phyloP scores from a whole-genome alignment of 2,888 invertebrate genomes.

The Pristionchus maxplancki region DNA sequence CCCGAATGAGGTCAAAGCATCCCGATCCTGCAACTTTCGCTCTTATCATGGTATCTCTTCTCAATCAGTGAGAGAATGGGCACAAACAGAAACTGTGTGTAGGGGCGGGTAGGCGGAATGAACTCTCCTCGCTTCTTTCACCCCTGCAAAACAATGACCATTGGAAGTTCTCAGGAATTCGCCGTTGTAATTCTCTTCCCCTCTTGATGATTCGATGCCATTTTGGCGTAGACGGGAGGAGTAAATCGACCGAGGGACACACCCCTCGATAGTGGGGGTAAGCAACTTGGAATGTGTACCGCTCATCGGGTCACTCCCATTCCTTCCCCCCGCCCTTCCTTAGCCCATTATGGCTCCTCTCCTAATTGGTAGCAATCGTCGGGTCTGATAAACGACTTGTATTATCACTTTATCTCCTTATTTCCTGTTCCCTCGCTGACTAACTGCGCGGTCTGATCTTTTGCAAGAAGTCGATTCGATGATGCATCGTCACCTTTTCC shows the following conservation, averaged over 20 bases:
- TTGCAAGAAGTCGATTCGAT: constrained; percentile 6
- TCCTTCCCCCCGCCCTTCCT: not conserved
- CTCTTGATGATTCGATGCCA: not conserved
- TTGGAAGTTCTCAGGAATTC: not conserved
- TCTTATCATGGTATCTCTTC: not conserved
- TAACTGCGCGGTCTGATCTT: not conserved
- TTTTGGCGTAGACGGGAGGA: constrained; percentile 8
- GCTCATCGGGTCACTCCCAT: constrained; percentile 35
- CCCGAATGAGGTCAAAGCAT: not conserved
- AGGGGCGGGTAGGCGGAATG: not conserved
- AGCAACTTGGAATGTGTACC: constrained; percentile 41
- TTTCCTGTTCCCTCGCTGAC: not conserved
- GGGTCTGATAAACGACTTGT: constrained; percentile 25
- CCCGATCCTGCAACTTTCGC: constrained; percentile 24
- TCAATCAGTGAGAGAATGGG: not conserved
- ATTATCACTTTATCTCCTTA: constrained; percentile 27
- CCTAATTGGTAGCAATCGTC: not conserved
- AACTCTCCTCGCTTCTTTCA: not conserved
- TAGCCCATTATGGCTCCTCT: not conserved
- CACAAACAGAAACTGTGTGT: constrained; percentile 13
- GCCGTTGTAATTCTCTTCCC: not conserved
- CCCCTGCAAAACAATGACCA: not conserved
- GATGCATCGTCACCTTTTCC: not conserved
- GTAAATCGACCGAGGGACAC: constrained; percentile 37
- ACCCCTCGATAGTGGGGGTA: constrained; percentile 19